Evolutionary conservation across 2,797 vertebrate genomes (phyloP).

Genomic region (Pachyuromys duprasi): DNA sequence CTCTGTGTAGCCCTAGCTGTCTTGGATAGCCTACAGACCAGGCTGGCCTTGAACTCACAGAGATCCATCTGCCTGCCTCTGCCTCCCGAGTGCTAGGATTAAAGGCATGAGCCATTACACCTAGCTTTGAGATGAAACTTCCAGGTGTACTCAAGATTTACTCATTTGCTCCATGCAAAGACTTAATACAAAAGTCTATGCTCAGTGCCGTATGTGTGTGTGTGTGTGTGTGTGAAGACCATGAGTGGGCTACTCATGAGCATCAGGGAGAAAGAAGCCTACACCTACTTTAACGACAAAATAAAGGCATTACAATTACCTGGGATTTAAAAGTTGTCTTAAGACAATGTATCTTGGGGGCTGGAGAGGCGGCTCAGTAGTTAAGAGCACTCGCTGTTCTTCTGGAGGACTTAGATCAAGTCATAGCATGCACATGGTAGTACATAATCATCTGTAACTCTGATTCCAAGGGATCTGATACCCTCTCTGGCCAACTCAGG

Average conservation of each 20-base stretch:
- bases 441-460: neutral
- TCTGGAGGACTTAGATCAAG: neutral
- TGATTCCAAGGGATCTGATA: neutral
- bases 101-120: no score
- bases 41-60: no score
- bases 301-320: neutral
- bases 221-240: neutral
- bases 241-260: neutral
- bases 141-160: neutral
- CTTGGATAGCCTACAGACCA: no score
- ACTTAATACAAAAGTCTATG: neutral
- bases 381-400: neutral
- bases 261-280: neutral
- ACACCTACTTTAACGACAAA: neutral
- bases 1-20: no score
- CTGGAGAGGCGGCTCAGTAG: neutral
- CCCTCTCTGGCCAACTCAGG: neutral
- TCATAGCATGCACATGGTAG: neutral
- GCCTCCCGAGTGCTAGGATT: no score
- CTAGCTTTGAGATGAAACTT: conserved; percentile 3
- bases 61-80: no score
- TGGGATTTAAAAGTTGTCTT: neutral
- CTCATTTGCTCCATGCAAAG: neutral
- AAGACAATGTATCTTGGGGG: neutral
- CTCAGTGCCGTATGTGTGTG: neutral